Percentiles rank a stretch among this genome's conserved stretches.
Conservation (phyloP, 1,140 invertebrate species). For the Trypoxylus dichotomus region DNA sequence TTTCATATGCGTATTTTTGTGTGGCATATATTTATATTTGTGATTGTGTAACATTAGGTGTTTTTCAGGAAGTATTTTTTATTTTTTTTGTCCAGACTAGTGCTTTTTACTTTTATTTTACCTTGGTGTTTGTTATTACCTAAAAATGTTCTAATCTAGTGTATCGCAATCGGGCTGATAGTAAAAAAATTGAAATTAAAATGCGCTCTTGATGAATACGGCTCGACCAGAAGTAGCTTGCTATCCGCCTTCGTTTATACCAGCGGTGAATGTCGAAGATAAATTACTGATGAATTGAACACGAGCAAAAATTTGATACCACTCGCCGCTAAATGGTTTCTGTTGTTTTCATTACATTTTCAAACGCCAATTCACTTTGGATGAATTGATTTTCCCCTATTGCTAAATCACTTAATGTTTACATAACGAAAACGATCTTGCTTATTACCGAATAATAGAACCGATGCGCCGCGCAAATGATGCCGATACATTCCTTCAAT, state of each 20-base stretch:
- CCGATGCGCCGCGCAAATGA: neutral
- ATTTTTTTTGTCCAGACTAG: too few relatives aligned
- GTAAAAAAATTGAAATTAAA: slow-evolving; percentile 33
- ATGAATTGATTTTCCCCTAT: slow-evolving; percentile 17
- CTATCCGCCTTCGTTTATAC: slow-evolving; percentile 9
- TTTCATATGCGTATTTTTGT: too few relatives aligned
- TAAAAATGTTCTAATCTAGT: too few relatives aligned
- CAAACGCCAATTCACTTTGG: slow-evolving; percentile 23
- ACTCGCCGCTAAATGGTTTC: slow-evolving; percentile 49
- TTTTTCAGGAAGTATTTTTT: too few relatives aligned
- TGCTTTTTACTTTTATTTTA: too few relatives aligned
- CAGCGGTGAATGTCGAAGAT: slow-evolving; percentile 32
- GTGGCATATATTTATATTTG: too few relatives aligned
- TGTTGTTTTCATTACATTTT: slow-evolving; percentile 40
- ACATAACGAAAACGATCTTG: slow-evolving; percentile 10
- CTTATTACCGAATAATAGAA: neutral
- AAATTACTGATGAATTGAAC: slow-evolving; percentile 49
- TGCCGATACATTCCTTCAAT: neutral
- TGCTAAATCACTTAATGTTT: slow-evolving; percentile 24
- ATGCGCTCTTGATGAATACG: slow-evolving; percentile 20
- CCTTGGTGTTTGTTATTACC: too few relatives aligned
- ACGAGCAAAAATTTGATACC: slow-evolving; percentile 47
- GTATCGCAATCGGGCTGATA: slow-evolving; percentile 22
- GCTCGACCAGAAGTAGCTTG: neutral
- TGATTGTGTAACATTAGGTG: too few relatives aligned